phyloP scores from a whole-genome alignment of 2,888 invertebrate species.

The Drosophila recens region DNA sequence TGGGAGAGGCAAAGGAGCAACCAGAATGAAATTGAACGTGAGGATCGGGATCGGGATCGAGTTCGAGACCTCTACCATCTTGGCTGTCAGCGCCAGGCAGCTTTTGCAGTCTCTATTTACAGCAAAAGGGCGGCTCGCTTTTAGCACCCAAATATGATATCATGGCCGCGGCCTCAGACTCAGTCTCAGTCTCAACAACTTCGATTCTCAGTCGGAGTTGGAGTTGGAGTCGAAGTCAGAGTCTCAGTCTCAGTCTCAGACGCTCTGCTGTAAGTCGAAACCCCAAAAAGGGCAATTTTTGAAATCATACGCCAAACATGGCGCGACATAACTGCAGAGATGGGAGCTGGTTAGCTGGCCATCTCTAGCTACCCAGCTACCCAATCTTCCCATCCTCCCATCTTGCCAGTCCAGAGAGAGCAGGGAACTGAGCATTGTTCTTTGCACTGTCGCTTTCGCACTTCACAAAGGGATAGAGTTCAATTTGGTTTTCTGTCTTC shows the following conservation, averaged over 20 bases:
- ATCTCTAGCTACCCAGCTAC: slow-evolving; percentile 30
- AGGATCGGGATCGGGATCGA: slow-evolving; percentile 23
- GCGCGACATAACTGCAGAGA: slow-evolving; percentile 78
- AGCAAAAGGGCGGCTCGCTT: slow-evolving; percentile 77
- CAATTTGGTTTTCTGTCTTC: slow-evolving; percentile 76
- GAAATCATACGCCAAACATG: slow-evolving; percentile 83
- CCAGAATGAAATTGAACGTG: slow-evolving; percentile 5
- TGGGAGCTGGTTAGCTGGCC: slow-evolving; percentile 35
- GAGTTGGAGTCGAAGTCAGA: neutral
- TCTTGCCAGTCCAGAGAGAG: neutral
- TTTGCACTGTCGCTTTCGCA: slow-evolving; percentile 83
- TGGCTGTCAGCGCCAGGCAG: slow-evolving; percentile 63
- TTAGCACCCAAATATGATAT: slow-evolving; percentile 83
- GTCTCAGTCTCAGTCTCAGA: slow-evolving; percentile 11
- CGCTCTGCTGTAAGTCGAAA: slow-evolving; percentile 75
- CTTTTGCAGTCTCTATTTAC: slow-evolving; percentile 80
- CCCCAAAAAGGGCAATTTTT: slow-evolving; percentile 83
- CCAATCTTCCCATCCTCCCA: slow-evolving; percentile 22
- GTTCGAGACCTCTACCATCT: slow-evolving; percentile 64
- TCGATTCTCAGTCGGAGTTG: slow-evolving; percentile 6
- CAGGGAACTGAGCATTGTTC: slow-evolving; percentile 71
- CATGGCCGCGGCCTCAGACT: slow-evolving; percentile 67
- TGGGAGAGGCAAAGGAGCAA: neutral
- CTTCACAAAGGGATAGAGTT: slow-evolving; percentile 82
- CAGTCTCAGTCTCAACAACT: neutral